Base-by-base conservation (phyloP, 2,797 vertebrate species). In the Phalloptychus januarius region DNA sequence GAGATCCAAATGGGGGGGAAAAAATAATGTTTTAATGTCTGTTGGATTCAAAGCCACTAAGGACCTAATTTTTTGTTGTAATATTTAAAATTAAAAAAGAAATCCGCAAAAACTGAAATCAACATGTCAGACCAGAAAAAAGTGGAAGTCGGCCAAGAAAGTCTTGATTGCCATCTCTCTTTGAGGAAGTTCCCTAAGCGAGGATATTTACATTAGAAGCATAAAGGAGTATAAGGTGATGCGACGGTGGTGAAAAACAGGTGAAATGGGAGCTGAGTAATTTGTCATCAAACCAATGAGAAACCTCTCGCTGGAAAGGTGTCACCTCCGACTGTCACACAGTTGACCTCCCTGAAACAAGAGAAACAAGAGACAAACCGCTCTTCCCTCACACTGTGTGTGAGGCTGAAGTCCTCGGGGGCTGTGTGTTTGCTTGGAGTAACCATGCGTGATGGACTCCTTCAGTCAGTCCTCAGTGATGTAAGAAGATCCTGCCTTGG, bases 401-500 rank as follows among this genome's bases (percentile, higher is more conserved):
- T 85, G 67, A 11, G 74, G 77, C 33, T 67, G 81, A 77, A 78
- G 76, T 85, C 78, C 82, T 91, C 75, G 73, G 52, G 56, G 75
- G 76, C 83, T 92, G 78, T 93, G 92, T 96, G 92, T 95, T 94
- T 94, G 91, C 88, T 82, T 74, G 84, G 87, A 86, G 85, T 93
- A 95, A 87, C 93, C 94, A 95, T 93, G 95, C 95, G 50, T 95
- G 94, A 84, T 83, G 86, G 77, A 83, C 86, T 94, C 82, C 85
- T 85, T 89, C 80, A 87, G 89, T 92, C 80, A 87, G 78, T 25
- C 84, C 83, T 90, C 82, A 63, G 88, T 86, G 88, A 91, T 93
- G 96, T 95, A 96, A 96, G 88, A 87, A 79, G 95, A 96, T 92
- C 92, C 81, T 50, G 75, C 76, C 78, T 58, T 76, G 81, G 90